phyloP scores from a whole-genome alignment of 2,888 invertebrate genomes.

The Ornithoptera priamus region DNA sequence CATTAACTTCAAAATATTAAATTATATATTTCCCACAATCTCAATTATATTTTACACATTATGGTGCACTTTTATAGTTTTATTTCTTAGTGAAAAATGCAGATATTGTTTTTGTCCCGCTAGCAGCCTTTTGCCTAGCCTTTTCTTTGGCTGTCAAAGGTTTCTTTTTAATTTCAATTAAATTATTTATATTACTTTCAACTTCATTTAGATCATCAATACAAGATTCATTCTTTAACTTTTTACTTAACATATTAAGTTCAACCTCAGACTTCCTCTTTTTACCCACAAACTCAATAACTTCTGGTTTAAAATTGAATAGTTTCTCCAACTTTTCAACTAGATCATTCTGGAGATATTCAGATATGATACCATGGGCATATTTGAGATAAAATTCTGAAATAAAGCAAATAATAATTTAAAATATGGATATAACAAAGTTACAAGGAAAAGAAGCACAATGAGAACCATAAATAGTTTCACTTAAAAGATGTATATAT shows the following conservation, averaged over 20 bases:
- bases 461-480: too few relatives aligned
- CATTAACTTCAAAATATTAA: too few relatives aligned
- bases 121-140: conserved; percentile 87
- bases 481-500: too few relatives aligned
- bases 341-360: conserved; percentile 86
- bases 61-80: background rate
- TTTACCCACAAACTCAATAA: conserved; percentile 67
- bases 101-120: conserved; percentile 88
- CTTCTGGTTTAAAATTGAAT: conserved; percentile 83
- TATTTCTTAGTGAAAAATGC: conserved; percentile 87
- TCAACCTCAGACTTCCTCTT: conserved; percentile 77
- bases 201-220: conserved; percentile 49
- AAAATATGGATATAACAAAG: background rate
- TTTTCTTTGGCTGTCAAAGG: conserved; percentile 85
- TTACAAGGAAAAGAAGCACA: too few relatives aligned
- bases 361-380: conserved; percentile 89
- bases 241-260: conserved; percentile 58
- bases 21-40: too few relatives aligned
- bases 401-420: background rate
- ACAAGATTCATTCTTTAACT: conserved; percentile 55
- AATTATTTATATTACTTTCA: conserved; percentile 52
- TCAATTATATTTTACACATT: background rate
- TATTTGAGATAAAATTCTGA: conserved; percentile 84
- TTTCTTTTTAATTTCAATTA: conserved; percentile 72
- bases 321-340: conserved; percentile 82